Conservation (phyloP, 2,888 invertebrate genomes). For the Myathropa florea region DNA sequence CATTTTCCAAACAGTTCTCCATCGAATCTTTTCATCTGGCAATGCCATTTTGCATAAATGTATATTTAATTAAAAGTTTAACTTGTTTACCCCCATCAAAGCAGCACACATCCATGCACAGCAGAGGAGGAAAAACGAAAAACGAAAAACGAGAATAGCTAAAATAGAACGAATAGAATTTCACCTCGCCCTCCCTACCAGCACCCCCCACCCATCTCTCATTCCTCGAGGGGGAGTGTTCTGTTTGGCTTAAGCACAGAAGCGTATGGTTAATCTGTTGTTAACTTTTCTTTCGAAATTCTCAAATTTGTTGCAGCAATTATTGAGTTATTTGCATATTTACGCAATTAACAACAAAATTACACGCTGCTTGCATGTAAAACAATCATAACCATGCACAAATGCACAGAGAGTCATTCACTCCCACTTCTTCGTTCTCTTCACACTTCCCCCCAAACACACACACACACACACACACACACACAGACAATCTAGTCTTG, state of each 20-base stretch:
- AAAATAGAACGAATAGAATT: not conserved
- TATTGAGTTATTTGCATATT: conserved; percentile 42
- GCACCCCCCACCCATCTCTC: not conserved
- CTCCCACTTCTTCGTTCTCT: not conserved
- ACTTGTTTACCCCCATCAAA: conserved; percentile 1
- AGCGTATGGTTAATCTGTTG: conserved; percentile 21
- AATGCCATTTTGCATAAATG: conserved; percentile 35
- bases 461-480: too few relatives aligned
- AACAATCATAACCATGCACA: not conserved
- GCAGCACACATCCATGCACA: not conserved
- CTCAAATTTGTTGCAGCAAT: conserved; percentile 43
- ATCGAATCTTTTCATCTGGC: conserved; percentile 12
- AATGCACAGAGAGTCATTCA: not conserved
- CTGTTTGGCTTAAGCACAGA: not conserved
- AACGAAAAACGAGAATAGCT: not conserved
- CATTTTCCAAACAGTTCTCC: not conserved
- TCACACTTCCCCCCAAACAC: too few relatives aligned
- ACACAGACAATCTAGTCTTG: not conserved
- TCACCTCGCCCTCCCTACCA: not conserved
- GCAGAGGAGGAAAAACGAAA: not conserved
- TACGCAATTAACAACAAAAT: conserved; percentile 38
- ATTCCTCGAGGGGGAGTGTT: conserved; percentile 46
- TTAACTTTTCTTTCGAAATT: conserved; percentile 12
- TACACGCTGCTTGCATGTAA: not conserved
- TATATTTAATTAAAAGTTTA: conserved; percentile 50